Evolutionary conservation across 2,888 invertebrate genomes (phyloP), one percentile per base, ranked within the genome.

Genomic region (Monoplex corrugatus): DNA sequence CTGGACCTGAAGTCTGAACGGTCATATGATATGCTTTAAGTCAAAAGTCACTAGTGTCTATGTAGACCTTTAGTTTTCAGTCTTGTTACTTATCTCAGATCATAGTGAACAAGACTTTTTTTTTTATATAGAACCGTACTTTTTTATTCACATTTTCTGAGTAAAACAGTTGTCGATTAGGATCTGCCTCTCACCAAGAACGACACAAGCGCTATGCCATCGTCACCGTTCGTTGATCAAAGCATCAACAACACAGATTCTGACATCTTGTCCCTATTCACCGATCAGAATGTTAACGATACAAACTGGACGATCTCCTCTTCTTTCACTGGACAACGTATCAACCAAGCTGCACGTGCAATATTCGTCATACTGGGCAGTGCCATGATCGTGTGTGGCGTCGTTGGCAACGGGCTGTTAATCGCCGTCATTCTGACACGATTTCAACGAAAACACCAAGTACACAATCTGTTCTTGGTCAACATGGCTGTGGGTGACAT

Each of bases 401-500:
- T 75, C 35, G 32, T 23, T 0, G 87, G 87, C 10, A 87, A 78
- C 50, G 19, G 2, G 1, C 35, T 87, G 72, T n/a, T 87, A 8
- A 16, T 87, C 44, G 8, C 78, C 5, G 75, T 78, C 68, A 68
- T 87, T 3, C 38, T 75, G 44, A 43, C 38, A 13, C 50, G 45
- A 1, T 78, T 72, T 8, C 75, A n/a, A 28, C 0, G 23, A 13
- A 45, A 45, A 16, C 87, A 40, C 13, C 38, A 57, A 28, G 57
- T 89, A 32, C 86, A 89, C n/a, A 45, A 78, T 57, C 85, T 89
- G 68, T 87, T 68, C 68, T 38, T 89, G 8, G 89, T 50, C 68
- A 89, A 83, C 72, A 72, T 89, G 23, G 68, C 89, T 40, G 23
- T 87, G 83, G 87, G 83, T 35, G 89, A 89, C 50, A 35, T 87